Base-by-base conservation (phyloP, 2,888 invertebrate species). In the Drosophila parthenogenetica region DNA sequence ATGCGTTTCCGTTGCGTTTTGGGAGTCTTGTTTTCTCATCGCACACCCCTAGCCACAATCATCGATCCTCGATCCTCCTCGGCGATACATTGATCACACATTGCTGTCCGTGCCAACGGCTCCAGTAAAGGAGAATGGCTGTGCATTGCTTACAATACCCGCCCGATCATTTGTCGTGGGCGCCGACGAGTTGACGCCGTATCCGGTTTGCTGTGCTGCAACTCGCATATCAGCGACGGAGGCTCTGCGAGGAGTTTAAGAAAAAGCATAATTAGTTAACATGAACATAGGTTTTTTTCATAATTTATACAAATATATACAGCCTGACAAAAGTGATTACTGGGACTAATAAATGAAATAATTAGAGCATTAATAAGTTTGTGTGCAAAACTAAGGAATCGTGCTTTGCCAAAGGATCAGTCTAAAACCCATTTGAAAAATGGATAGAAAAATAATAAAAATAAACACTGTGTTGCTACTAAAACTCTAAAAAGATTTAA, bases 181-280 rank as follows among this genome's bases (percentile, higher is more conserved):
- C 74, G 89, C 78, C 37, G 59, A 68, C 19, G 59, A 68, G 66
- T 80, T 87, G 54, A 79, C 82, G 17, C 86, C 84, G 5, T 90
- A 71, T 29, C 88, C 88, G 10, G 75, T 48, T 39, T 83, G 83
- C 63, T 89, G 90, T 46, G 94, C 91, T 65, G 94, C 94, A 90
- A 95, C 94, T 92, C 96, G 94, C 97, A 97, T 97, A 88, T 96
- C 96, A 78, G 95, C 95, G 80, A 94, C 94, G 83, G 96, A 93
- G 81, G 96, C 97, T 94, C 97, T 97, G 17, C 37, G 59, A 19
- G 35, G 22, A 40, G 7, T 32, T 8, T 29, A 29, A 29, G 8
- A 29, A 29, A 13, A 57, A 45, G 17, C 2, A 69, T 59, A 73
- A 51, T 51, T 17, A 25, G 7, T 5, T 39, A 16, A n/a, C 5